phyloP scores from a whole-genome alignment of 2,113 vertebrate genomes.

The Catharus minimus region DNA sequence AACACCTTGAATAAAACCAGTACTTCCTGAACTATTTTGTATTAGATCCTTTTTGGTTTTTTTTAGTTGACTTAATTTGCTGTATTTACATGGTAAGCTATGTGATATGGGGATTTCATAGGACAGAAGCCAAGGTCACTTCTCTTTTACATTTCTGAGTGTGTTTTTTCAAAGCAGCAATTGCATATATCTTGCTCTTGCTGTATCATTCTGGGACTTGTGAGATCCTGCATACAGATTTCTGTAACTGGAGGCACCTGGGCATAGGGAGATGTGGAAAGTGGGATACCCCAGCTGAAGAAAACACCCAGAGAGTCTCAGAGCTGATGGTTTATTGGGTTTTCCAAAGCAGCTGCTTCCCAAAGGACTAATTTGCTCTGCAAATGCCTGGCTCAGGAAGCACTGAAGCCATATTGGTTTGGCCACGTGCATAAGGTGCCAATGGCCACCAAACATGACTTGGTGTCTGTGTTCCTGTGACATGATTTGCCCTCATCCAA shows the following conservation, averaged over 20 bases:
- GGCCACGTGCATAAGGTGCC: rapidly evolving
- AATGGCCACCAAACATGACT: neutral
- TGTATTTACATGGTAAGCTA: neutral
- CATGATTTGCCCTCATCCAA: neutral
- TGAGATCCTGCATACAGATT: neutral
- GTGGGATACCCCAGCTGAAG: neutral
- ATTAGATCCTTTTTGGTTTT: neutral
- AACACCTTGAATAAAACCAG: neutral
- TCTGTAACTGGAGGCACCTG: neutral
- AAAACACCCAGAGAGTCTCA: neutral
- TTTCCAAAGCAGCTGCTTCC: neutral
- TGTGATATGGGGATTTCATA: neutral
- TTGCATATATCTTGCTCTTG: neutral
- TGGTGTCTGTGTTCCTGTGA: neutral
- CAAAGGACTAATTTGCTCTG: neutral
- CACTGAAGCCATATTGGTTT: neutral
- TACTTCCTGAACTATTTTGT: neutral
- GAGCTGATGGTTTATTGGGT: neutral
- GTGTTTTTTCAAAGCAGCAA: neutral
- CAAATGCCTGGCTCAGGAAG: neutral
- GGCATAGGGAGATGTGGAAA: neutral
- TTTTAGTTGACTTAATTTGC: neutral
- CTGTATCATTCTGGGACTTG: neutral
- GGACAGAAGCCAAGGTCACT: neutral
- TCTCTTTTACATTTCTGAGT: neutral